Base-by-base conservation (phyloP, 2,113 vertebrate species). In the Thomomys bottae region DNA sequence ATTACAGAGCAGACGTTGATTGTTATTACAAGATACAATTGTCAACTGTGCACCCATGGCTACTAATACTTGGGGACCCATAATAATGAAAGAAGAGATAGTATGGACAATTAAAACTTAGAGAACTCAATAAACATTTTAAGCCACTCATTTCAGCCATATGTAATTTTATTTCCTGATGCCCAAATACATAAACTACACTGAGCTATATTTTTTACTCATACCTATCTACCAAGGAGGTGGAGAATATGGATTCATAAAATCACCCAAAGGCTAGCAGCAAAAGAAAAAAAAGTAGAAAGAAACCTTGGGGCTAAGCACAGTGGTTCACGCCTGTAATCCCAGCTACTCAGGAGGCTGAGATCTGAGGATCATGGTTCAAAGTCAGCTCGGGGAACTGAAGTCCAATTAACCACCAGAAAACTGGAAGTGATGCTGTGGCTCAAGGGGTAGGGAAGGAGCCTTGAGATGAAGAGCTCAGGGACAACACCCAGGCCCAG, bases 81-180 rank as follows among this genome's bases (percentile, higher is more conserved):
- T 84, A 90, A 94, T 89, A 89, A 93, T 77, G 88, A 77, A 91
- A 81, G 92, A 59, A 42, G 45, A 81, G 88, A 95, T 90, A 91
- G 92, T 72, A 63, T 45, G 90, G 67, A 79, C 93, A 95, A 96
- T 97, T 94, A 96, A 95, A 95, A 95, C 87, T 34, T 92, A 88
- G 75, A 86, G 86, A 93, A 87, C 82, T 84, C 94, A 84, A 76
- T 90, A 95, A 84, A 66, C 88, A 92, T 92, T 95, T 96, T 86
- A 91, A 94, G 23, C 61, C 86, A 86, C 63, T 78, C 49, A 30
- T 70, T 80, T 75, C 59, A 90, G 76, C 88, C 57, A 64, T 4
- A 78, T 49, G 45, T 36, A 54, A 77, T 75, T n/a, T 79, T 90
- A 79, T 70, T 72, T 93, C 24, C 42, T 64, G 73, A 68, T 32